Evolutionary conservation across 2,797 vertebrate genomes (phyloP).

Genomic region (Gobionotothen gibberifrons): DNA sequence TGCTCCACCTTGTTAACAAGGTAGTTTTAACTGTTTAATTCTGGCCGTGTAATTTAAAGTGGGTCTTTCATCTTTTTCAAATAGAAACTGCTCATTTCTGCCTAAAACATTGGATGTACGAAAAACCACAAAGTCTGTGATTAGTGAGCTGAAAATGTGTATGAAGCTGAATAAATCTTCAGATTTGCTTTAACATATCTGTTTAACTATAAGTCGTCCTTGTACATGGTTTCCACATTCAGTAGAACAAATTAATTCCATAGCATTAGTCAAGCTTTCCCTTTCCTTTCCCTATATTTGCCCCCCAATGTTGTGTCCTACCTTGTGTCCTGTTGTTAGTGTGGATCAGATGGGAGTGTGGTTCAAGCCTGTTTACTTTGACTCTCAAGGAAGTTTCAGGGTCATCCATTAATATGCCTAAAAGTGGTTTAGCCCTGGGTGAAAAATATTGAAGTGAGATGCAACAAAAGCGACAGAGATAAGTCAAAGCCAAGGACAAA

Average conservation of each 20-base stretch:
- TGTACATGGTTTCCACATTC: background rate
- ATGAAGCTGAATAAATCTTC: background rate
- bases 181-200: background rate
- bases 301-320: conserved; percentile 16
- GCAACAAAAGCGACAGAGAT: conserved; percentile 68
- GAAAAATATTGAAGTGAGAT: conserved; percentile 73
- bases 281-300: background rate
- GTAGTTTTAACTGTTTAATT: no score
- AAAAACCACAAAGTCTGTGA: no score
- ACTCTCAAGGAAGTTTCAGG: conserved; percentile 69
- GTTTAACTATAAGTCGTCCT: background rate
- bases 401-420: conserved; percentile 75
- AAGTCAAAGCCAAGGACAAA: conserved; percentile 77
- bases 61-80: no score
- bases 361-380: conserved; percentile 60
- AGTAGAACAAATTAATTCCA: background rate
- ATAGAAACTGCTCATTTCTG: no score
- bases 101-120: no score
- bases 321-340: conserved; percentile 2
- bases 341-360: conserved; percentile 27
- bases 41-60: no score
- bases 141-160: background rate
- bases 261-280: background rate
- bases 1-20: no score
- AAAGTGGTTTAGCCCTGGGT: conserved; percentile 67